Evolutionary conservation across 1,140 invertebrate genomes (phyloP).

Genomic region (Macrosteles quadrilineatus): DNA sequence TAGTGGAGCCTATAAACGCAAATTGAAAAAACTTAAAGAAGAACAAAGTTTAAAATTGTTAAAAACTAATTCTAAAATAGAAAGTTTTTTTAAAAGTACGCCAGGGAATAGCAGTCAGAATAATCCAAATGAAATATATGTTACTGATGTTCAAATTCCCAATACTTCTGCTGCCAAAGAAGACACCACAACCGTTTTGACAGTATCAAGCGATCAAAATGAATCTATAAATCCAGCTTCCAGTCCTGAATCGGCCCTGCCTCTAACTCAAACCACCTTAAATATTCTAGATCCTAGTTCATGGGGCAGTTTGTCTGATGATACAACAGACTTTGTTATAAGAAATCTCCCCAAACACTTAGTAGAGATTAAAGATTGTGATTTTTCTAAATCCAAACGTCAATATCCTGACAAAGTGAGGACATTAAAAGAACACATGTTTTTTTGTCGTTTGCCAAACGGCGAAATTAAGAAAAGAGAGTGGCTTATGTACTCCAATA

Average conservation of each 20-base stretch:
- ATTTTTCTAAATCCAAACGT: no score
- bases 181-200: not conserved
- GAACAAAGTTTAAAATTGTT: not conserved
- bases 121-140: constrained; percentile 1
- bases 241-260: constrained; percentile 8
- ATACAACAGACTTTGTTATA: no score
- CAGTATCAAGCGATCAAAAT: not conserved
- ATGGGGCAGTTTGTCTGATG: not conserved
- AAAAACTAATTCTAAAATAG: not conserved
- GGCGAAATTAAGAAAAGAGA: not conserved
- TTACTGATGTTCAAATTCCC: constrained; percentile 5
- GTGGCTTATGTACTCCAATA: not conserved
- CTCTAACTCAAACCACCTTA: constrained; percentile 10
- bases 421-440: no score
- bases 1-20: not conserved
- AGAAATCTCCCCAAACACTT: no score
- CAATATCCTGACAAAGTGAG: no score
- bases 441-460: no score
- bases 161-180: not conserved
- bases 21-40: not conserved
- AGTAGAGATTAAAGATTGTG: no score
- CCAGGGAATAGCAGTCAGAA: not conserved
- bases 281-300: constrained; percentile 13
- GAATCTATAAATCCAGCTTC: not conserved
- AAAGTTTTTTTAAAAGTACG: not conserved